Evolutionary conservation across 2,888 invertebrate genomes (phyloP), one percentile per base, ranked within the genome.

Genomic region (Drosophila kanekoi): DNA sequence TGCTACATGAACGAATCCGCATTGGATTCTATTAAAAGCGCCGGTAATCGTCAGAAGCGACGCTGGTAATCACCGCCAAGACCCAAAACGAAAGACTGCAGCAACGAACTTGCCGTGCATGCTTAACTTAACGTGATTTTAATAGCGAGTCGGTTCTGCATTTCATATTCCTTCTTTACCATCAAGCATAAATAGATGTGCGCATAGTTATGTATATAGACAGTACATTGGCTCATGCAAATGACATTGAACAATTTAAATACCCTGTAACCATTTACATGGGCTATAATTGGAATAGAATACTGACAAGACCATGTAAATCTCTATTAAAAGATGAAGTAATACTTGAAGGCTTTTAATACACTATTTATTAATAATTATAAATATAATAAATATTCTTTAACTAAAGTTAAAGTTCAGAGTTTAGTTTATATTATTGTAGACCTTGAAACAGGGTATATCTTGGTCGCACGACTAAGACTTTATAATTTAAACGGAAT

Each of bases 81-180:
- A 16, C 51, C 47, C 35, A 53, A 76, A 76, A 64, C 72, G 65
- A 79, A 79, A 69, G 77, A 79, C 79, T 79, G 72, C 64, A 73
- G 73, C 59, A 56, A 64, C 80, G 48, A 79, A 73, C 79, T 79
- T 77, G 79, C 49, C 66, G 61, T 61, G 72, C 68, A 76, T 76
- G 82, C 73, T 74, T 71, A 85, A 69, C 72, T 76, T 87, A 87
- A 85, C 88, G 86, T 77, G 86, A 77, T 82, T 87, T 87, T 86
- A 84, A 79, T 83, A 61, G 72, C 69, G 51, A 61, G 35, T 65
- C 35, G 53, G 33, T 53, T 77, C 64, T 73, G 59, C 71, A 63
- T 81, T 74, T 75, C 64, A 64, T 59, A 60, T 69, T 84, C 44
- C 59, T 66, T 57, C 52, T 40, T 20, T 14, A 63, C 11, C 35